Conservation (phyloP, 2,888 invertebrate genomes). For the Neoitamus cyanurus region DNA sequence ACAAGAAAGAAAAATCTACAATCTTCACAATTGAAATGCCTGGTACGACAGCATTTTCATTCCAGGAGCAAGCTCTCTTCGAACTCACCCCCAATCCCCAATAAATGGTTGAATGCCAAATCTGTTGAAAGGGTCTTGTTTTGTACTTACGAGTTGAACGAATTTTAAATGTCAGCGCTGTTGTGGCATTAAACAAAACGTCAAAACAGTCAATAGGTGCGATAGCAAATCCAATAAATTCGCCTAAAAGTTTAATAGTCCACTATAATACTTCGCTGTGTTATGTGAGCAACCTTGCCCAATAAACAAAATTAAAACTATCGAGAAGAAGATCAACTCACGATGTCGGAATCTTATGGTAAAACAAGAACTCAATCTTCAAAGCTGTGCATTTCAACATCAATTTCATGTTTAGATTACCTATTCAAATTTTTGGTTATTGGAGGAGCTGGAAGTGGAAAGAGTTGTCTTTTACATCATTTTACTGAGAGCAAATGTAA, state of each 20-base stretch:
- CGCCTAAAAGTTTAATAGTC: not conserved
- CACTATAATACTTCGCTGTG: not conserved
- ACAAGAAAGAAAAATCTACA: not conserved
- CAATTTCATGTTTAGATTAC: conserved; percentile 73
- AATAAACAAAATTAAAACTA: not conserved
- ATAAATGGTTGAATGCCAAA: too few relatives aligned
- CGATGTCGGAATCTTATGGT: conserved; percentile 37
- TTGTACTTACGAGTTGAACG: not conserved
- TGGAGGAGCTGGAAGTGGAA: conserved; percentile 86
- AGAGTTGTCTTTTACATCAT: conserved; percentile 85
- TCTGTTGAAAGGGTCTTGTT: too few relatives aligned
- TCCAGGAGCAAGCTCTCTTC: too few relatives aligned
- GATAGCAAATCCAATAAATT: not conserved
- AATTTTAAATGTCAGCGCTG: not conserved
- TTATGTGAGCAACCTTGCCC: not conserved
- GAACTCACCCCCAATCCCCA: too few relatives aligned
- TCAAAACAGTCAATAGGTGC: not conserved
- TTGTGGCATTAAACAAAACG: not conserved
- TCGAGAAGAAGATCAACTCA: not conserved
- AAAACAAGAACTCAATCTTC: not conserved
- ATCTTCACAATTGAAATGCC: too few relatives aligned
- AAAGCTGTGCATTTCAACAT: not conserved
- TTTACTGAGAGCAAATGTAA: conserved; percentile 88
- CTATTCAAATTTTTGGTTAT: conserved; percentile 87
- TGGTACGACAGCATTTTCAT: too few relatives aligned